phyloP scores from a whole-genome alignment of 2,797 vertebrate species.

The Pelodytes ibericus region DNA sequence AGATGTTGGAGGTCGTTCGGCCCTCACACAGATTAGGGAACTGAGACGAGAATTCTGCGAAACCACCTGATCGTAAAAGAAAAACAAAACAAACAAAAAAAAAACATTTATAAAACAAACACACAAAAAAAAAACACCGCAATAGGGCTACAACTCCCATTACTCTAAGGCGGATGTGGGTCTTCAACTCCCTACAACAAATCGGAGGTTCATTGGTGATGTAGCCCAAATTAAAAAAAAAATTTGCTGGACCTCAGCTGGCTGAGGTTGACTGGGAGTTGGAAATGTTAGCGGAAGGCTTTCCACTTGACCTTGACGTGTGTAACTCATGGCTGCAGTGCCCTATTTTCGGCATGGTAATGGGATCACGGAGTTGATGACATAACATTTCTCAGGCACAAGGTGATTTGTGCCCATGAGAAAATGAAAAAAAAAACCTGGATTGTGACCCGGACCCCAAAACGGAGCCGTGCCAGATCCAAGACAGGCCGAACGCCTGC shows the following conservation, averaged over 20 bases:
- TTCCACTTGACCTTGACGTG: too few relatives aligned
- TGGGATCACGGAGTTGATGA: constrained; percentile 35
- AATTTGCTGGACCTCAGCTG: too few relatives aligned
- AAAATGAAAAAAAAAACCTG: too few relatives aligned
- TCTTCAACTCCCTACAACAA: too few relatives aligned
- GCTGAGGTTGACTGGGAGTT: too few relatives aligned
- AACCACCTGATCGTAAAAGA: constrained; percentile 43
- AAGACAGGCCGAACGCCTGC: too few relatives aligned
- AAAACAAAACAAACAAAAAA: background rate
- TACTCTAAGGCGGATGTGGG: too few relatives aligned
- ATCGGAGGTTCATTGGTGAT: too few relatives aligned
- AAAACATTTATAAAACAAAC: background rate
- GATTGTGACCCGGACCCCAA: constrained; percentile 1
- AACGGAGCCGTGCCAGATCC: background rate
- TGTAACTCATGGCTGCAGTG: background rate
- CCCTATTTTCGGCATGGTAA: constrained; percentile 41
- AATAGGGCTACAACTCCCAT: too few relatives aligned
- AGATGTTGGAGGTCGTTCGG: constrained; percentile 23
- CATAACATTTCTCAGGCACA: constrained; percentile 25
- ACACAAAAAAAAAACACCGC: background rate
- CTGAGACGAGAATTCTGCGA: constrained; percentile 49
- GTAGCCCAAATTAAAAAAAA: too few relatives aligned
- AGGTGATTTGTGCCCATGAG: constrained; percentile 28
- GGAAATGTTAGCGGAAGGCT: too few relatives aligned
- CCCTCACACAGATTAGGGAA: constrained; percentile 55